Evolutionary conservation across 2,113 vertebrate genomes (phyloP).

Genomic region (Collichthys lucidus): DNA sequence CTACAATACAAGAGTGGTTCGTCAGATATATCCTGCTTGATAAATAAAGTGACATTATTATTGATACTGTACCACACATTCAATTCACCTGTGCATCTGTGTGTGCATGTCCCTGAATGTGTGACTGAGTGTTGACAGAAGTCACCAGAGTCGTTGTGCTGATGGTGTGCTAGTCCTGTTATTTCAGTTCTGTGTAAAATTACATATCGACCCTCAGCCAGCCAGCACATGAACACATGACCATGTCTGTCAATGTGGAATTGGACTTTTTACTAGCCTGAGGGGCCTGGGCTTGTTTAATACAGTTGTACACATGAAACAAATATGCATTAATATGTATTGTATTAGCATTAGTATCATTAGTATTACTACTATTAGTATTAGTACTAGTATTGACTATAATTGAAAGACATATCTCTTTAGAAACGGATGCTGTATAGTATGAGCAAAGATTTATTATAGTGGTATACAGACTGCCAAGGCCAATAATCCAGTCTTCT

Average conservation of each 20-base stretch:
- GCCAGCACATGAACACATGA: slow-evolving; percentile 31
- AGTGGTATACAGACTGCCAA: too few species aligned
- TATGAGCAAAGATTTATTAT: not conserved
- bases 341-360: too few species aligned
- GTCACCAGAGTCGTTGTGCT: slow-evolving; percentile 45
- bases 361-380: too few species aligned
- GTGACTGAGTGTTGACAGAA: slow-evolving; percentile 27
- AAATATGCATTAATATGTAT: too few species aligned
- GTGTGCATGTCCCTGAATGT: slow-evolving; percentile 8
- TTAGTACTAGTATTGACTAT: not conserved
- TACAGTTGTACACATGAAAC: not conserved
- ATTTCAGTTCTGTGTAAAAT: slow-evolving; percentile 71
- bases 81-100: slow-evolving; percentile 18
- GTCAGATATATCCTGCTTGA: too few species aligned
- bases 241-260: slow-evolving; percentile 45
- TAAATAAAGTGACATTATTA: slow-evolving; percentile 19
- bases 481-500: too few species aligned
- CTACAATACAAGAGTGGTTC: not conserved
- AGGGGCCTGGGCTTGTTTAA: slow-evolving; percentile 44
- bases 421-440: not conserved
- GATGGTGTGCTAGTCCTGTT: slow-evolving; percentile 51
- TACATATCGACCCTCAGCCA: slow-evolving; percentile 70
- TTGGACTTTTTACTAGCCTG: slow-evolving; percentile 19
- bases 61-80: slow-evolving; percentile 24
- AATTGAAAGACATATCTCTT: not conserved